A percentile compares a stretch with the other conserved stretches of the same genome.
Evolutionary conservation across 2,797 vertebrate species (phyloP).

Genomic region (Muscicapa striata): DNA sequence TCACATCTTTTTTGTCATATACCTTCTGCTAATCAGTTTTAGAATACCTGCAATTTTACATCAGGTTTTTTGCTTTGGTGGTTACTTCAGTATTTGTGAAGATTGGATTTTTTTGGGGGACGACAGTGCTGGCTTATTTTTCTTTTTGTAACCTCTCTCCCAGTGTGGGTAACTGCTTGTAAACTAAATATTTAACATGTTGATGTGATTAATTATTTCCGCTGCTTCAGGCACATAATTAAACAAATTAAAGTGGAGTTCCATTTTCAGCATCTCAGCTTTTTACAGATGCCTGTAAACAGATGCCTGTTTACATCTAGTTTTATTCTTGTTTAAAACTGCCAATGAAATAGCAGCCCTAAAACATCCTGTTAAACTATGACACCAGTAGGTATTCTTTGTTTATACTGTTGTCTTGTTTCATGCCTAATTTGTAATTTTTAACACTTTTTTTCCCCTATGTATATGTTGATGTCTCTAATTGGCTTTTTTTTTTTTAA

Average conservation of each 20-base stretch:
- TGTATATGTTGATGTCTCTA: neutral
- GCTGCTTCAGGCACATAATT: neutral
- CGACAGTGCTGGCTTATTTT: neutral
- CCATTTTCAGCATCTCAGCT: neutral
- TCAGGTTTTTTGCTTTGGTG: neutral
- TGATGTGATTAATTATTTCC: neutral
- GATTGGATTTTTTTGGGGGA: accelerated
- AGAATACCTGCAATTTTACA: neutral
- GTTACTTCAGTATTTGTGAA: neutral
- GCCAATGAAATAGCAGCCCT: neutral
- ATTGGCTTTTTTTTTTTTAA: neutral
- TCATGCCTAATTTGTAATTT: neutral
- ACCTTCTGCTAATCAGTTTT: neutral
- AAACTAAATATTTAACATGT: neutral
- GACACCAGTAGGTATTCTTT: neutral
- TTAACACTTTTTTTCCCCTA: neutral
- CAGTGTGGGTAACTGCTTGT: neutral
- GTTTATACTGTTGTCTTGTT: neutral
- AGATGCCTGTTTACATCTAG: neutral
- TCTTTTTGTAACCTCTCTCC: neutral
- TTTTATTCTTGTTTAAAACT: neutral
- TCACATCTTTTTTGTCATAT: neutral
- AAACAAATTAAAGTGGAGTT: neutral
- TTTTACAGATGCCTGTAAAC: neutral
- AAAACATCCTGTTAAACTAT: neutral